A percentile compares a stretch with the other conserved stretches of the same genome.
These are phyloP conservation scores for Gulo gulo DNA, from an alignment of 2,113 vertebrate genomes.

Conservation along the genomic window DNA sequence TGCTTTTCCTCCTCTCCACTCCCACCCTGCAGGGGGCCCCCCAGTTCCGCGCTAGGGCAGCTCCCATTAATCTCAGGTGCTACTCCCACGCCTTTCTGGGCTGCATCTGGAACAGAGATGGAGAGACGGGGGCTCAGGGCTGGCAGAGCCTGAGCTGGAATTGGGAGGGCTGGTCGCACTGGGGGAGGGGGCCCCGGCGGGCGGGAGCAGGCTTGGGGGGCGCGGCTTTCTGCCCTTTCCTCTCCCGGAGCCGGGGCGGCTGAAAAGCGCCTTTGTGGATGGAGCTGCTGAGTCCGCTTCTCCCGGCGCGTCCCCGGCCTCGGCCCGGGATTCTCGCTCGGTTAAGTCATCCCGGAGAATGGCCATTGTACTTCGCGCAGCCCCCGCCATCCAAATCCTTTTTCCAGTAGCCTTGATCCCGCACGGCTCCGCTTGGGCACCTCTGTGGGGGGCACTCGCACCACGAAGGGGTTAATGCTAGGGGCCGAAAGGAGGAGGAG, in stretches of 20 bases:
- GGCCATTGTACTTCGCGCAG: conserved; percentile 79
- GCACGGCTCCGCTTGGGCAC: conserved; percentile 28
- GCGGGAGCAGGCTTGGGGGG: conserved; percentile 68
- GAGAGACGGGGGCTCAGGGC: background rate
- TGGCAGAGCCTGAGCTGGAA: background rate
- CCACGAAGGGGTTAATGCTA: conserved; percentile 69
- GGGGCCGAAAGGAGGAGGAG: conserved; percentile 71
- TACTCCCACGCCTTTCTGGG: conserved; percentile 33
- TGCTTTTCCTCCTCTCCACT: conserved; percentile 22
- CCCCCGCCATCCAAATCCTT: conserved; percentile 66
- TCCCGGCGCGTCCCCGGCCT: conserved; percentile 75
- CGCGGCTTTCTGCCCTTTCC: conserved; percentile 80
- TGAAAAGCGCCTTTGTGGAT: conserved; percentile 86
- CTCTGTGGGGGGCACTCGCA: conserved; percentile 47
- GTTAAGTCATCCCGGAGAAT: conserved; percentile 86
- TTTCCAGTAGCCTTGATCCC: conserved; percentile 55
- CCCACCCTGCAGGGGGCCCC: conserved; percentile 69
- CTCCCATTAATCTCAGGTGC: conserved; percentile 57
- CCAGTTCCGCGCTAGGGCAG: conserved; percentile 9
- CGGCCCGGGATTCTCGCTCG: conserved; percentile 83
- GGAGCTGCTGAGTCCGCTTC: conserved; percentile 83
- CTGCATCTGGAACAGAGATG: conserved; percentile 12
- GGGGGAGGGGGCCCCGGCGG: conserved; percentile 69
- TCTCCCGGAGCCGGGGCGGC: conserved; percentile 73
- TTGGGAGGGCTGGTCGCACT: conserved; percentile 34